These are phyloP conservation scores for Eristalis pertinax DNA, from an alignment of 2,888 invertebrate species.

Conservation along the genomic window DNA sequence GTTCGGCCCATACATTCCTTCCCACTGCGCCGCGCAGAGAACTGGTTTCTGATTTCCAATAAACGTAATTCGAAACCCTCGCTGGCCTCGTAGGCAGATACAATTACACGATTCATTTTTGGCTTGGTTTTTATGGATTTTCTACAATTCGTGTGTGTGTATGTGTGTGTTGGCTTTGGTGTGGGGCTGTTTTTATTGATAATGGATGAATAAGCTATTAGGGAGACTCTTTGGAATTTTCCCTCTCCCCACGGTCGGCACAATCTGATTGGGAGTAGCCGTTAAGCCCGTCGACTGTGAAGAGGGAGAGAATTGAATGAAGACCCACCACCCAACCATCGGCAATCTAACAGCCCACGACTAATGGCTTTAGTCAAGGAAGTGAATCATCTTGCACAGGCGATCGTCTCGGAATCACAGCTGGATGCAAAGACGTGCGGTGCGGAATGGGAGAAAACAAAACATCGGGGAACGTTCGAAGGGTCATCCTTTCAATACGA, in stretches of 20 bases:
- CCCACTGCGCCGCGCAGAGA: background rate
- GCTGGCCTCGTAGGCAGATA: slow-evolving; percentile 61
- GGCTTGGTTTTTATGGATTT: slow-evolving; percentile 24
- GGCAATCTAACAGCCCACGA: background rate
- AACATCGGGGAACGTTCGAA: slow-evolving; percentile 22
- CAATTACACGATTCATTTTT: slow-evolving; percentile 65
- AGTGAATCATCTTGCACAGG: slow-evolving; percentile 40
- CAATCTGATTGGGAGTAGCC: slow-evolving; percentile 10
- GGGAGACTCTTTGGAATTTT: slow-evolving; percentile 35
- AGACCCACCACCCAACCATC: slow-evolving; percentile 19
- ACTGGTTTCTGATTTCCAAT: slow-evolving; percentile 43
- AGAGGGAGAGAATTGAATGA: slow-evolving; percentile 29
- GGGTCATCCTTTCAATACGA: slow-evolving; percentile 10
- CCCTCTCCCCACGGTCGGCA: background rate
- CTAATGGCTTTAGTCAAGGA: slow-evolving; percentile 62
- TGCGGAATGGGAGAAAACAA: slow-evolving; percentile 10
- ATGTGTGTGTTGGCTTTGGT: background rate
- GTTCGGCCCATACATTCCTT: slow-evolving; percentile 18
- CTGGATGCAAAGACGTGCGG: slow-evolving; percentile 16
- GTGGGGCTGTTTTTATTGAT: slow-evolving; percentile 13
- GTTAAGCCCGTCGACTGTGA: slow-evolving; percentile 33
- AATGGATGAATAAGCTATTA: slow-evolving; percentile 46
- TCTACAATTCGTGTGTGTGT: background rate
- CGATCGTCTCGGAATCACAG: slow-evolving; percentile 35
- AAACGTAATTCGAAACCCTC: slow-evolving; percentile 61